These are phyloP conservation scores for Tretioscincus oriximinensis DNA, from an alignment of 2,113 vertebrate species.

Conservation along the genomic window DNA sequence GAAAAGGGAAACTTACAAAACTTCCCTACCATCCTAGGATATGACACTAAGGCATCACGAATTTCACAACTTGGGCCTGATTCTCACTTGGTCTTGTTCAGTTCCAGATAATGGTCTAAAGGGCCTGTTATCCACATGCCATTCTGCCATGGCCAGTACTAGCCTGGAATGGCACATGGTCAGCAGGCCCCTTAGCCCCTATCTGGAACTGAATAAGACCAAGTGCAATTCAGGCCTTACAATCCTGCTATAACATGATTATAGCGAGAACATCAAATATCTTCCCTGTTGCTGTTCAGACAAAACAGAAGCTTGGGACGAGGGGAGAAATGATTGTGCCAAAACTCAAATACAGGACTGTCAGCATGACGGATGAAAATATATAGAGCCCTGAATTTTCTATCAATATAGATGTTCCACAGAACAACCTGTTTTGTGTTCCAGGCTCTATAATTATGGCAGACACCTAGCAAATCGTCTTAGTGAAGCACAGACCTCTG, in stretches of 20 bases:
- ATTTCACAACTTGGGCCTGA: conserved; percentile 42
- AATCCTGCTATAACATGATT: conserved; percentile 42
- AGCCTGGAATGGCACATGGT: no score
- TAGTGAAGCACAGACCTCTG: not conserved
- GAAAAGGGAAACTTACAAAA: conserved; percentile 54
- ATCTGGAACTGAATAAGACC: no score
- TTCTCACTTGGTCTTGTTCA: no score
- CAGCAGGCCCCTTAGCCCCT: no score
- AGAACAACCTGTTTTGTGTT: not conserved
- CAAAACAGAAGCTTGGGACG: not conserved
- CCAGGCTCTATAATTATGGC: not conserved
- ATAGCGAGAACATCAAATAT: conserved; percentile 25
- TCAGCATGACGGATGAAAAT: rapidly evolving
- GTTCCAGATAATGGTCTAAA: no score
- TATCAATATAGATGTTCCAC: not conserved
- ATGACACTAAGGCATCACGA: conserved; percentile 48
- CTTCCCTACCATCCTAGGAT: conserved; percentile 43
- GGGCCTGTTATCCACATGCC: no score
- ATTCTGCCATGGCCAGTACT: no score
- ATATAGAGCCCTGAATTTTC: not conserved
- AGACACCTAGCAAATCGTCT: not conserved
- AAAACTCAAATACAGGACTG: not conserved
- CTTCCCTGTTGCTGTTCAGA: conserved; percentile 41
- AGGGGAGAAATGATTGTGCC: no score
- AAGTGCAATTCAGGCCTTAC: not conserved